Evolutionary conservation across 2,113 vertebrate genomes (phyloP), one percentile per base, ranked within the genome.

Genomic region (Myodes glareolus): DNA sequence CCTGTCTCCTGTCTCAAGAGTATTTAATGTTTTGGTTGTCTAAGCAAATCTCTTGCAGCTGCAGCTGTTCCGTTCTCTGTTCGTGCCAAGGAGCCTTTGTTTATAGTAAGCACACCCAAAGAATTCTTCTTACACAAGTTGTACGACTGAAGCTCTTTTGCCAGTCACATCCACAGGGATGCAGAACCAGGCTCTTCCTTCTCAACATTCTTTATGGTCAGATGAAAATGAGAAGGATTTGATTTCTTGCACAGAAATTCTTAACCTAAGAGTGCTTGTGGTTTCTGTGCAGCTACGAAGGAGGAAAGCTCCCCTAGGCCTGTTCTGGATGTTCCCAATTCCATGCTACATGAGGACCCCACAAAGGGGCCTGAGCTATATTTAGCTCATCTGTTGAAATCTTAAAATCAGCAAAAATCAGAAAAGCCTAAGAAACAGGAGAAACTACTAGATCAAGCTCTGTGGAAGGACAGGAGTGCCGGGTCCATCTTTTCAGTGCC

Each of bases 101-200:
- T 98, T 97, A 96, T 97, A 95, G 91, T 97, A 97, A 97, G 93
- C 96, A 95, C 95, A 96, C 97, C 97, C 97, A 97, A 87, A 55
- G 95, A 97, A 97, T 97, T 97, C 94, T 94, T 92, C 96, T 95
- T 92, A 94, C 94, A 94, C 94, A 96, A 97, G 89, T 97, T 97
- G 93, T 68, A 94, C 77, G 84, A 61, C 78, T 96, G 91, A 96
- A 97, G 92, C 77, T 85, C 91, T 96, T 97, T 95, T 96, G 96
- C 91, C 96, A 96, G 93, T 94, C 95, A 72, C 82, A 91, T 90
- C 90, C 70, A 6, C 65, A 65, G 42, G 92, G 96, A 95, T 95
- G 92, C 92, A 96, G 81, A 96, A 68, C 91, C 70, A 27, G 73
- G 63, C 77, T 97, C 95, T 94, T 77, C 89, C 94, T 91, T 96